Base-by-base conservation (phyloP, 2,888 invertebrate species). In the Drosophila maculinotata region DNA sequence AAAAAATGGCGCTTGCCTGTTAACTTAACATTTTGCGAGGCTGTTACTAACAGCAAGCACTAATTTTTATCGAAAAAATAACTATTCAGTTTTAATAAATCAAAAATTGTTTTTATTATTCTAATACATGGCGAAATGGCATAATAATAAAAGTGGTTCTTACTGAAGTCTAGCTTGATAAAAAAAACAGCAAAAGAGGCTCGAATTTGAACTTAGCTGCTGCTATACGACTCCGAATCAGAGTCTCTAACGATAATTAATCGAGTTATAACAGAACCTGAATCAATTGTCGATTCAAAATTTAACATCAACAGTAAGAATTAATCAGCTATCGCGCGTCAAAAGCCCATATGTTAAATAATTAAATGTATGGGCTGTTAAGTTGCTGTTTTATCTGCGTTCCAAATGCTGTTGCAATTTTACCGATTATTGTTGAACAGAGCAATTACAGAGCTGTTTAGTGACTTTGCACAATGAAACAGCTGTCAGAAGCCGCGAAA, bases 1-100 rank as follows among this genome's bases (percentile, higher is more conserved):
- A 83, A 77, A 80, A 87, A 65, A 77, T 77, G 77, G 79, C 77
- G 77, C n/a, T 39, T 28, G 15, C 26, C 26, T 72, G 54, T 63
- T 69, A 71, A 33, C 33, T 48, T 71, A 59, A 60, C 74, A 70
- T 48, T 47, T 33, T 33, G 14, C 0, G 26, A 9, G 25, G 1
- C 31, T 69, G 35, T 47, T 57, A 51, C 31, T 47, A 68, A 42
- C 75, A 71, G 47, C 7, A 17, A 17, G 4, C 6, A 42, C 2
- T 20, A 25, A 8, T 33, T 7, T 23, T 14, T 26, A 59, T 31
- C 30, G 35, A 7, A 42, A 14, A 28, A 15, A 14, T 23, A 15
- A 4, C 9, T n/a, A 5, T n/a, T 20, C 0, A 49, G 4, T 15
- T 30, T 39, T 12, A 9, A 12, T 51, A 0, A 28, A 12, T 20